phyloP scores from a whole-genome alignment of 2,113 vertebrate species.

The Phoenicopterus ruber region DNA sequence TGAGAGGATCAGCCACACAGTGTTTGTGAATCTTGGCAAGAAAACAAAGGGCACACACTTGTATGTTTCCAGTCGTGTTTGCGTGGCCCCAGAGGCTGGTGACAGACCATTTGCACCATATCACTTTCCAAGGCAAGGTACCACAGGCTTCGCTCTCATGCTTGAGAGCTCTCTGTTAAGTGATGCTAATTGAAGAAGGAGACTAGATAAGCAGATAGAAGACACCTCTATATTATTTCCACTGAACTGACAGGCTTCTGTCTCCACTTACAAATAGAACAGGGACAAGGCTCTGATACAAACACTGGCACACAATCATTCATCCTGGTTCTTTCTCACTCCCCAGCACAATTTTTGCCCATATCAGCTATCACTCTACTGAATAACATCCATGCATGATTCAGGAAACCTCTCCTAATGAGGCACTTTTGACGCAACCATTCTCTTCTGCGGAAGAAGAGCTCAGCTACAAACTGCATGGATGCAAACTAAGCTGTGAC shows the following conservation, averaged over 20 bases:
- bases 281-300: neutral
- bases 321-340: no score
- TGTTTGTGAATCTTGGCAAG: neutral
- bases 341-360: neutral
- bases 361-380: accelerated
- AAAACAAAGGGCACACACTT: neutral
- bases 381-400: neutral
- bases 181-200: neutral
- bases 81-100: no score
- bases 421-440: neutral
- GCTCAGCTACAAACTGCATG: neutral
- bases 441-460: neutral
- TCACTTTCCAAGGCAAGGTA: neutral
- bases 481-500: neutral
- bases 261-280: neutral
- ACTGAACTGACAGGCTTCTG: neutral
- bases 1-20: neutral
- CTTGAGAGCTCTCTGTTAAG: neutral
- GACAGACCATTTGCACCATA: neutral
- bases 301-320: accelerated
- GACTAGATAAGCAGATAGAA: neutral
- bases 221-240: neutral
- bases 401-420: neutral
- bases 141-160: neutral
- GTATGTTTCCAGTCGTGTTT: no score